Base-by-base conservation (phyloP, 2,113 vertebrate species). In the Odocoileus virginianus region DNA sequence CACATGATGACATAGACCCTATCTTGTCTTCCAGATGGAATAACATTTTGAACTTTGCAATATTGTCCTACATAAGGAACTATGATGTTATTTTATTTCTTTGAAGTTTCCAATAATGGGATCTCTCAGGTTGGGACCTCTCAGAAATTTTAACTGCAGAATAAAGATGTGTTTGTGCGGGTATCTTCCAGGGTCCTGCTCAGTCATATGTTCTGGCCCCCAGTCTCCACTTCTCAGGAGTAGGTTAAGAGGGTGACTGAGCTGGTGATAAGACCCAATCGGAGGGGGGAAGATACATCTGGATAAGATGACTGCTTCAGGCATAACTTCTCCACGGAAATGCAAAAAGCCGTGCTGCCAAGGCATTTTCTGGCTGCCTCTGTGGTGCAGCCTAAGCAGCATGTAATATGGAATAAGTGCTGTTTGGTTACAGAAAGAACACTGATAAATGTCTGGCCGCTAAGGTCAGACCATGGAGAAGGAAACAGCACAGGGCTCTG, bases 21-120 rank as follows among this genome's bases (percentile, higher is more conserved):
- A 64, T 25, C 27, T 40, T 93, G 84, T 55, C 43, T 91, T 87
- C 87, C 86, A 19, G 57, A 54, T 54, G 47, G 81, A 90, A 85
- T 28, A 58, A n/a, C 64, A 78, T 67, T 97, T 82, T 96, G 67
- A 92, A 92, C 43, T 96, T 97, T 71, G 84, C 74, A 97, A 86
- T 85, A 43, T 58, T 86, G 58, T 64, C 87, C 89, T 76, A 57
- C 36, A 27, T n/a, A 86, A 74, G 71, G n/a, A 94, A 79, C 64
- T 28, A 17, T 45, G 76, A 60, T 78, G 45, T 91, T 92, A 7
- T 76, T 94, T 84, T 92, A 94, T 71, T 92, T 71, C 78, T 95
- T 93, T 74, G 76, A 94, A 87, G 86, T 93, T 89, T 91, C 85
- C 54, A 58, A 58, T 96, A 82, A 89, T 64, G n/a, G 88, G 82